Base-by-base conservation (phyloP, 2,888 invertebrate species). In the Clistopyga incitator region DNA sequence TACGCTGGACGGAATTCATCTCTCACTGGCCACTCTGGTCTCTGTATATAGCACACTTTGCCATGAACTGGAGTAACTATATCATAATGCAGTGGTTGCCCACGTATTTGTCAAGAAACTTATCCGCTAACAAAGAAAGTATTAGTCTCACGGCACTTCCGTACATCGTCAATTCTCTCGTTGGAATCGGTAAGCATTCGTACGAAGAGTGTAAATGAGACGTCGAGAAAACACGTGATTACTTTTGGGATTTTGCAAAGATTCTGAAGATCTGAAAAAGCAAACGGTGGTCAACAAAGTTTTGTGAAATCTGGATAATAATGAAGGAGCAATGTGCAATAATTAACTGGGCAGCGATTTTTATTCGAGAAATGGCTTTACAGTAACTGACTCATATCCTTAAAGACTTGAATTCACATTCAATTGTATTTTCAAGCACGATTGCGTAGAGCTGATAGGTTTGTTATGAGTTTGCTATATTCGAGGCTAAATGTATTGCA, bases 41-140 rank as follows among this genome's bases (percentile, higher is more conserved):
- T 6, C 94, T 96, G 86, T 97, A 97, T 89, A 94, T 95, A 78
- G 96, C 97, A 45, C 97, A 97, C 92, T 97, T 97, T 92, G 95
- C 96, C 38, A 97, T 97, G 97, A 97, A 97, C 92, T 97, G 96
- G 96, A 95, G 96, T 74, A 96, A 96, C 88, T 97, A 97, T 90
- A 96, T 96, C 85, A 96, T 97, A 87, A 96, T 97, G 96, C 96
- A 96, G 90, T 97, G 97, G 97, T 92, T 97, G 84, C 97, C 97
- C 3, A 97, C 96, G 1, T 97, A 97, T 90, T 92, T 97, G 87
- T 93, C 95, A 0, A 93, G 95, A 81, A 94, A 94, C 88, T 93
- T 97, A 50, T 95, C 95, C 23, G 96, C 95, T 2, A 95, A 96
- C 87, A 95, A 95, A 85, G 95, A 95, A 90, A 95, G 95, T 89